Percentiles rank a stretch among this genome's conserved stretches.
phyloP scores from a whole-genome alignment of 2,113 vertebrate species.

The Lycaon pictus region DNA sequence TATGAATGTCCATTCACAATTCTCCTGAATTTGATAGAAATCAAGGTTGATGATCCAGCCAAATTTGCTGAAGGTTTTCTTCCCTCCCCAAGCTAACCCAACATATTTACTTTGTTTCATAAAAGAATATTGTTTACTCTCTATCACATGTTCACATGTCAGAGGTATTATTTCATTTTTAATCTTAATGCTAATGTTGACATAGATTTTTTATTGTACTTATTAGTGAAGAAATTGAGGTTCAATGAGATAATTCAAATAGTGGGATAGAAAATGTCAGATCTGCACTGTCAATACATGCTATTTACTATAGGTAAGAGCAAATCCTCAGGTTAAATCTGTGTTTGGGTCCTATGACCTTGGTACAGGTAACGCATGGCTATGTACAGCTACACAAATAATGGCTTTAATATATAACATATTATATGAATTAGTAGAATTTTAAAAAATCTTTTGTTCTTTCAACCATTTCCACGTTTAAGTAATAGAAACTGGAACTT shows the following conservation, averaged over 20 bases:
- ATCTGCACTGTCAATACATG: background rate
- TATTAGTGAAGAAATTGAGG: constrained; percentile 12
- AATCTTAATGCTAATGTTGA: background rate
- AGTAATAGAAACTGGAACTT: background rate
- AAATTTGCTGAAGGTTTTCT: background rate
- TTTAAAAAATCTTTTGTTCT: background rate
- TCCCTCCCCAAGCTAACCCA: background rate
- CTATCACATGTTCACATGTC: background rate
- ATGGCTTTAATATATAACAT: background rate
- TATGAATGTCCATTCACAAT: background rate
- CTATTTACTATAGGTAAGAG: background rate
- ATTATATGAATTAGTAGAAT: background rate
- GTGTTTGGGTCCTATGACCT: background rate
- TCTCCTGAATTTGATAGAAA: background rate
- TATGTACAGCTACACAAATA: background rate
- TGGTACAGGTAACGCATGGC: background rate
- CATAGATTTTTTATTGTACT: background rate
- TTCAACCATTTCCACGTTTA: background rate
- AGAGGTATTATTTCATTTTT: constrained; percentile 15
- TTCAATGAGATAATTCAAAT: background rate
- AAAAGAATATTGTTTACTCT: background rate
- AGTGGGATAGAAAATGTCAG: background rate
- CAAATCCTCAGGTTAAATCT: background rate
- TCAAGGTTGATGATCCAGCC: background rate
- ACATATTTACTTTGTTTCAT: background rate